Evolutionary conservation across 2,113 vertebrate genomes (phyloP).

Genomic region (Ammospiza caudacuta): DNA sequence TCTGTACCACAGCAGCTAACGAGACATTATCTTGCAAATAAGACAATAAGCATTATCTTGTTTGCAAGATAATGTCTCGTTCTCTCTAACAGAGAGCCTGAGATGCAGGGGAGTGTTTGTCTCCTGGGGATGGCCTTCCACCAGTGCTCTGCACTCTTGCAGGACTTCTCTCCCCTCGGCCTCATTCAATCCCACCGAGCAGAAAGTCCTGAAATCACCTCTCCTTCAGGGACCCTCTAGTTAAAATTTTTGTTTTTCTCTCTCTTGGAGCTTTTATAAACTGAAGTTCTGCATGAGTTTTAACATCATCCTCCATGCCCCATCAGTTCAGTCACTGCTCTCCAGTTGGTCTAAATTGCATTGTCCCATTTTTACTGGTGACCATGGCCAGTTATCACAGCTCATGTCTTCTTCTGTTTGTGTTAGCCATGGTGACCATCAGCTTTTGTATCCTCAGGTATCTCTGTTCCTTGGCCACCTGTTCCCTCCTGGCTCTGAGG

Average conservation of each 20-base stretch:
- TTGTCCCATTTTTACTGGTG: background rate
- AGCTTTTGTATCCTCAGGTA: background rate
- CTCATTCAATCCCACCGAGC: background rate
- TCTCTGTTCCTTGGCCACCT: background rate
- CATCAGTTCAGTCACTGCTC: fast-evolving
- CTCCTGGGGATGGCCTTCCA: background rate
- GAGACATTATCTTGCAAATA: background rate
- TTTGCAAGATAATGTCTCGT: background rate
- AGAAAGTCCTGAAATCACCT: background rate
- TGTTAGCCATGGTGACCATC: background rate
- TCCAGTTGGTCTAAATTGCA: background rate
- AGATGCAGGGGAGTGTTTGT: background rate
- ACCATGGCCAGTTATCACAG: background rate
- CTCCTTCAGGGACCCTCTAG: background rate
- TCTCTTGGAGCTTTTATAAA: background rate
- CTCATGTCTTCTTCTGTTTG: background rate
- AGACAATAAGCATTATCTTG: background rate
- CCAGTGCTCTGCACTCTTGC: fast-evolving
- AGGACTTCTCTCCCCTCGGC: background rate
- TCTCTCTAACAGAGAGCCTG: background rate
- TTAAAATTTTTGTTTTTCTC: background rate
- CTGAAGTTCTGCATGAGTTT: background rate
- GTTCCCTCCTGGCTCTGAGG: fast-evolving
- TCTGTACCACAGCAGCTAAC: background rate
- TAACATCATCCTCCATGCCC: background rate